A percentile compares a stretch with the other conserved stretches of the same genome.
These are phyloP conservation scores for Mionectes olivaceus DNA, from an alignment of 2,797 vertebrate species.

Conservation along the genomic window DNA sequence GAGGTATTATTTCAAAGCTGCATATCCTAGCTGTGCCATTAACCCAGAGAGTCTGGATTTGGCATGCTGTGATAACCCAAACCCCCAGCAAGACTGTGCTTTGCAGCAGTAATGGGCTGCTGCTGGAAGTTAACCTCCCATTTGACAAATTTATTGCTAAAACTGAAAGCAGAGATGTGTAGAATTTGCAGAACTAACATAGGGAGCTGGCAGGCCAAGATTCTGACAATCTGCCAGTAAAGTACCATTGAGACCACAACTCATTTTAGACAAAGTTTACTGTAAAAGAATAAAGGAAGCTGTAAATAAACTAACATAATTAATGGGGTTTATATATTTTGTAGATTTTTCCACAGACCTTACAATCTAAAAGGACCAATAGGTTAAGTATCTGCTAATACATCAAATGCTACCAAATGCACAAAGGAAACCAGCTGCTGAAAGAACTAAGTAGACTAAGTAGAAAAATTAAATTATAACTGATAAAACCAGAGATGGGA, in stretches of 20 bases:
- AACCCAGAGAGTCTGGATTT: not conserved
- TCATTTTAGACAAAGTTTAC: not conserved
- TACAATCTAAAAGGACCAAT: not conserved
- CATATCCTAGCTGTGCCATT: not conserved
- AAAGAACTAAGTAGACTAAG: not conserved
- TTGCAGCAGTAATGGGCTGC: not conserved
- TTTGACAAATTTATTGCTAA: not conserved
- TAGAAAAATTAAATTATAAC: not conserved
- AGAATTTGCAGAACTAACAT: not conserved
- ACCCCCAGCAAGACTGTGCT: not conserved
- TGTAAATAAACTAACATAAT: not conserved
- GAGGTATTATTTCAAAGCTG: constrained; percentile 25
- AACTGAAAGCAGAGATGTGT: not conserved
- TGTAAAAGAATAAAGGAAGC: not conserved
- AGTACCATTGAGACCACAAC: not conserved
- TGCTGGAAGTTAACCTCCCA: not conserved
- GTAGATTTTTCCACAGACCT: not conserved
- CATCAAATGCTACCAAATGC: not conserved
- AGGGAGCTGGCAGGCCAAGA: not conserved
- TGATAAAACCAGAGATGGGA: not conserved
- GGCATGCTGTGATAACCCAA: not conserved
- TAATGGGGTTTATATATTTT: not conserved
- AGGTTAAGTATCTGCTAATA: not conserved
- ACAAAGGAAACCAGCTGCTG: not conserved
- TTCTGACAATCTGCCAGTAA: not conserved